Percentiles rank a stretch among this genome's conserved stretches.
phyloP scores from a whole-genome alignment of 2,113 vertebrate genomes.

The Cromileptes altivelis region DNA sequence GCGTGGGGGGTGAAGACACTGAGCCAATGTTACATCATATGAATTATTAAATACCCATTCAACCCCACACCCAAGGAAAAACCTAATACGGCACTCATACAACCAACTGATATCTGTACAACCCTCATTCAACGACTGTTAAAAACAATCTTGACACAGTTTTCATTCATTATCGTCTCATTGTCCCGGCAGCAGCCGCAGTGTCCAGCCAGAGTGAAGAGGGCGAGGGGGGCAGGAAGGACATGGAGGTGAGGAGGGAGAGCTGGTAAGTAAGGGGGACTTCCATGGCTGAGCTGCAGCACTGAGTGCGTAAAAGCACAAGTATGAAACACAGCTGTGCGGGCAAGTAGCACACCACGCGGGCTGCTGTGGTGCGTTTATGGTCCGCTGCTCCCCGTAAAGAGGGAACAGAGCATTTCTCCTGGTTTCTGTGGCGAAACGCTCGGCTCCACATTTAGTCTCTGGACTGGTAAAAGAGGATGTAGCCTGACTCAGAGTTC shows the following conservation, averaged over 20 bases:
- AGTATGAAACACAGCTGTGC: constrained; percentile 70
- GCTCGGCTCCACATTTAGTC: constrained; percentile 85
- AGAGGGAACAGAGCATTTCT: constrained; percentile 55
- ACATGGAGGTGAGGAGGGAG: constrained; percentile 37
- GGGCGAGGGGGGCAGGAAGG: constrained; percentile 34
- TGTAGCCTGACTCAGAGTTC: constrained; percentile 99
- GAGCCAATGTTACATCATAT: constrained; percentile 73
- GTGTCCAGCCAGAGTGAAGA: constrained; percentile 52
- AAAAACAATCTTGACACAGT: constrained; percentile 76
- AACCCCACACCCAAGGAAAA: constrained; percentile 76
- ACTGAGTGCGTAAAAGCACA: constrained; percentile 67
- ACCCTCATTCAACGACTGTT: constrained; percentile 60
- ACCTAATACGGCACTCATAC: constrained; percentile 73
- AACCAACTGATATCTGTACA: constrained; percentile 77
- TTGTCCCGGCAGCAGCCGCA: constrained; percentile 69
- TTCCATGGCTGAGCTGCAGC: constrained; percentile 69
- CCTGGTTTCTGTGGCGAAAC: constrained; percentile 47
- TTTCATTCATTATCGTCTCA: constrained; percentile 74
- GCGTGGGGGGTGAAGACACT: constrained; percentile 61
- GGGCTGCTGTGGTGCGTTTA: constrained; percentile 48
- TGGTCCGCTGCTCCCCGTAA: constrained; percentile 42
- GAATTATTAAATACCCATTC: constrained; percentile 82
- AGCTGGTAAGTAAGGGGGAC: constrained; percentile 39
- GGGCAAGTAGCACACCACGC: constrained; percentile 54
- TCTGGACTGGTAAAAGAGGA: constrained; percentile 99